A percentile compares a stretch with the other conserved stretches of the same genome.
phyloP scores from a whole-genome alignment of 2,797 vertebrate genomes.

The Pseudochaenichthys georgianus region DNA sequence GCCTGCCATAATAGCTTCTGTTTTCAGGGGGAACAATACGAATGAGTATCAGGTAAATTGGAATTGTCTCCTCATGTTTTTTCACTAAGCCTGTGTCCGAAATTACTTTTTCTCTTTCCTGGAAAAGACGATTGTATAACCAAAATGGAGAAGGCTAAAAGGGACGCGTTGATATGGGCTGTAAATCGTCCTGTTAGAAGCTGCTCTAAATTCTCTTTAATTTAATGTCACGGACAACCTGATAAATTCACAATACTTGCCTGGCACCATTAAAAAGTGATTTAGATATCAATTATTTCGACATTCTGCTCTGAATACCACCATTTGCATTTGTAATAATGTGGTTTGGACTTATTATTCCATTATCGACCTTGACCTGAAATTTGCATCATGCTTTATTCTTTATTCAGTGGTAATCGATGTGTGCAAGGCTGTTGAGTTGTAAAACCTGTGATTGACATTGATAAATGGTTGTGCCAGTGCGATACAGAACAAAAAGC shows the following conservation, averaged over 20 bases:
- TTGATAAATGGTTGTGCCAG: constrained; percentile 76
- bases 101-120: constrained; percentile 52
- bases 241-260: constrained; percentile 14
- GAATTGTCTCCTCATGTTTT: constrained; percentile 76
- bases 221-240: constrained; percentile 2
- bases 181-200: constrained; percentile 12
- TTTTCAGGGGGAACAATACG: constrained; percentile 75
- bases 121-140: constrained; percentile 47
- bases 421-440: constrained; percentile 67
- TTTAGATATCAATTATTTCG: constrained; percentile 36
- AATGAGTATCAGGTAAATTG: constrained; percentile 80
- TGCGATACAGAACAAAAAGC: constrained; percentile 10
- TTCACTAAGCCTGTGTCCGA: constrained; percentile 58
- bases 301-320: constrained; percentile 17
- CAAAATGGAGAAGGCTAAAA: constrained; percentile 43
- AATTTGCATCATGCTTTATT: constrained; percentile 72
- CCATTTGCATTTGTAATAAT: constrained; percentile 51
- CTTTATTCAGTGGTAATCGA: constrained; percentile 68
- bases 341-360: constrained; percentile 70
- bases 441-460: constrained; percentile 75
- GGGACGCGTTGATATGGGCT: constrained; percentile 38
- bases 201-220: constrained; percentile 14
- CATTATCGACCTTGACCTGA: constrained; percentile 69
- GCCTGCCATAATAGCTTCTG: constrained; percentile 79
- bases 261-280: constrained; percentile 19